Evolutionary conservation across 2,113 vertebrate species (phyloP).

Genomic region (Prietella phreatophila): DNA sequence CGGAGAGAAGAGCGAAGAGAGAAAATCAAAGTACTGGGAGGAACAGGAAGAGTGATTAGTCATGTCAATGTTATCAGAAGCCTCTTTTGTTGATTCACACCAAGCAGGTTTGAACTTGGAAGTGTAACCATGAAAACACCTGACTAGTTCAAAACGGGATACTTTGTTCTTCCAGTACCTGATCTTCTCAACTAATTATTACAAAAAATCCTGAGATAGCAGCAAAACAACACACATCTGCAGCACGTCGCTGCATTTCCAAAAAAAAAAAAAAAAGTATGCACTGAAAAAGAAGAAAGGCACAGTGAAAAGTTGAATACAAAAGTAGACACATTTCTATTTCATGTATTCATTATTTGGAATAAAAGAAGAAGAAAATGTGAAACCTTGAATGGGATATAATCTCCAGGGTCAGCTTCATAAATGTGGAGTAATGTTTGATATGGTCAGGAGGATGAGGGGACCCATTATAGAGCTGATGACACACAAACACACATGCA

Average conservation of each 20-base stretch:
- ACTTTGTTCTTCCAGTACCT: slow-evolving; percentile 1
- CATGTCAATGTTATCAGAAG: slow-evolving; percentile 79
- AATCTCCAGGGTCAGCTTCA: slow-evolving; percentile 31
- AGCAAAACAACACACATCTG: slow-evolving; percentile 32
- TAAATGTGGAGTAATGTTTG: slow-evolving; percentile 39
- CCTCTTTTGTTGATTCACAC: slow-evolving; percentile 77
- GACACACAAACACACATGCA: slow-evolving; percentile 17
- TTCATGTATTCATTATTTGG: slow-evolving; percentile 26
- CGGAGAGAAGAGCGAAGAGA: slow-evolving; percentile 55
- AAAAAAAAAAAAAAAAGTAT: neutral
- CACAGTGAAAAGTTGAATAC: slow-evolving; percentile 36
- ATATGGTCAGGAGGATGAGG: slow-evolving; percentile 27
- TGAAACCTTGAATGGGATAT: slow-evolving; percentile 43
- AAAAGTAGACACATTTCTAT: slow-evolving; percentile 29
- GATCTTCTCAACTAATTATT: slow-evolving; percentile 2
- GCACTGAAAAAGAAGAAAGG: slow-evolving; percentile 44
- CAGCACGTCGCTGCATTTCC: slow-evolving; percentile 18
- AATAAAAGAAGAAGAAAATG: slow-evolving; percentile 36
- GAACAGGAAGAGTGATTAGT: slow-evolving; percentile 74
- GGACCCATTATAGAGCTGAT: neutral
- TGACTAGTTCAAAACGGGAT: slow-evolving; percentile 44
- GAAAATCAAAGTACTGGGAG: slow-evolving; percentile 57
- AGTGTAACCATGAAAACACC: slow-evolving; percentile 47
- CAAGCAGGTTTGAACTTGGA: slow-evolving; percentile 66
- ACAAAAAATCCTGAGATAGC: neutral